Evolutionary conservation across 2,113 vertebrate genomes (phyloP).

Genomic region (Megaceryle torquata): DNA sequence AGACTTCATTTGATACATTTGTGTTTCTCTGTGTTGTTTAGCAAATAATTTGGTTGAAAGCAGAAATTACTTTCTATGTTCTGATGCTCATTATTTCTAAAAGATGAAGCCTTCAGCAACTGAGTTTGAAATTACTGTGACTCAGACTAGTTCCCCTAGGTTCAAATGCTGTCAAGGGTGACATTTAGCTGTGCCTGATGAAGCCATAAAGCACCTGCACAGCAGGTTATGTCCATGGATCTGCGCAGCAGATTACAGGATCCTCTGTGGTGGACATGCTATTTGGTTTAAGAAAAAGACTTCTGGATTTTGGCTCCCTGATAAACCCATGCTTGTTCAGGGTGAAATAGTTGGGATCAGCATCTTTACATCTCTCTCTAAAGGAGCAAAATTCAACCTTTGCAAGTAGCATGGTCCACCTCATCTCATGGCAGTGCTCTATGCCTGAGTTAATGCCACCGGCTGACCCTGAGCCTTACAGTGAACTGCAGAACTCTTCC

Average conservation of each 20-base stretch:
- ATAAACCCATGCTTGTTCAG: not conserved
- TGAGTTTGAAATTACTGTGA: not conserved
- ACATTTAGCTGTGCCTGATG: not conserved
- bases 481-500: not conserved
- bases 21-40: not conserved
- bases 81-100: not conserved
- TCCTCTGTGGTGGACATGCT: not conserved
- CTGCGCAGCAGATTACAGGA: not conserved
- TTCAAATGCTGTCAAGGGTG: not conserved
- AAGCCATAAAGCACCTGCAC: not conserved
- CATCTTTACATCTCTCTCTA: not conserved
- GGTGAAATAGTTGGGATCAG: not conserved
- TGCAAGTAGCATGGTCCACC: not conserved
- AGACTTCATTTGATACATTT: not conserved
- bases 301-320: not conserved
- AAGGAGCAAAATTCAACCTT: not conserved
- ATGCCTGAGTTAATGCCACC: not conserved
- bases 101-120: not conserved
- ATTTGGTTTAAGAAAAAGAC: not conserved
- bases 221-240: not conserved
- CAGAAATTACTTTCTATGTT: not conserved
- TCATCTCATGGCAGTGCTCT: not conserved
- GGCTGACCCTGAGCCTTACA: not conserved
- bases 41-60: conserved; percentile 1
- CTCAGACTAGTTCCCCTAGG: not conserved